A percentile compares a stretch with the other conserved stretches of the same genome.
These are phyloP conservation scores for Magallana gigas DNA, from an alignment of 1,140 invertebrate species.

Conservation along the genomic window DNA sequence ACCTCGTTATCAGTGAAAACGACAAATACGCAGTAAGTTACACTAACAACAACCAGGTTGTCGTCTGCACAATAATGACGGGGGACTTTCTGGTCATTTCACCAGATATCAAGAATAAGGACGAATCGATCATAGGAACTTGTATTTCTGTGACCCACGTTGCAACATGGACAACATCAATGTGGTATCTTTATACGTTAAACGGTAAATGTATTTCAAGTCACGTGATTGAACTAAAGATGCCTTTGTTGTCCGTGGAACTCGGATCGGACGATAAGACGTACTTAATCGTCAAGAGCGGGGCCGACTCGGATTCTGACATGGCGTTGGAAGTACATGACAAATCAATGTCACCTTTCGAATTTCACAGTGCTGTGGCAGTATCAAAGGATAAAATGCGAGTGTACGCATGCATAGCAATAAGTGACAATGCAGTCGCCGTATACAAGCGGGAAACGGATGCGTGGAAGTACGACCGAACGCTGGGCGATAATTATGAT, in stretches of 20 bases:
- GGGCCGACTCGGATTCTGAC: conserved; percentile 69
- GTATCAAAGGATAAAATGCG: conserved; percentile 68
- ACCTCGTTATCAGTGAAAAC: conserved; percentile 94
- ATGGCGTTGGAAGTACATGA: conserved; percentile 76
- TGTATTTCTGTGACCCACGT: conserved; percentile 73
- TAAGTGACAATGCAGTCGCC: conserved; percentile 77
- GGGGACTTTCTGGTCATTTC: conserved; percentile 87
- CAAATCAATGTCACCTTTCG: conserved; percentile 83
- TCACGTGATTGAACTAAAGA: conserved; percentile 69
- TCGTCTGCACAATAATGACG: conserved; percentile 76
- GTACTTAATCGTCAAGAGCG: conserved; percentile 73
- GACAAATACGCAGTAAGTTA: conserved; percentile 97
- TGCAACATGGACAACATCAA: conserved; percentile 71
- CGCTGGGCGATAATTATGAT: conserved; percentile 79
- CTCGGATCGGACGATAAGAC: conserved; percentile 66
- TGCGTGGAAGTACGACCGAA: conserved; percentile 78
- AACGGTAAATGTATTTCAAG: conserved; percentile 68
- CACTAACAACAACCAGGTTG: conserved; percentile 94
- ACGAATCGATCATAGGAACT: conserved; percentile 70
- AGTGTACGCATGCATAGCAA: conserved; percentile 78
- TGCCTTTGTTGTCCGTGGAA: conserved; percentile 68
- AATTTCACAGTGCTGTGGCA: conserved; percentile 88
- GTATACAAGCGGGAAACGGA: conserved; percentile 74
- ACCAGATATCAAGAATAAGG: conserved; percentile 86
- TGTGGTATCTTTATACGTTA: conserved; percentile 74